Conservation (phyloP, 2,113 vertebrate species). For the Phasianus colchicus region DNA sequence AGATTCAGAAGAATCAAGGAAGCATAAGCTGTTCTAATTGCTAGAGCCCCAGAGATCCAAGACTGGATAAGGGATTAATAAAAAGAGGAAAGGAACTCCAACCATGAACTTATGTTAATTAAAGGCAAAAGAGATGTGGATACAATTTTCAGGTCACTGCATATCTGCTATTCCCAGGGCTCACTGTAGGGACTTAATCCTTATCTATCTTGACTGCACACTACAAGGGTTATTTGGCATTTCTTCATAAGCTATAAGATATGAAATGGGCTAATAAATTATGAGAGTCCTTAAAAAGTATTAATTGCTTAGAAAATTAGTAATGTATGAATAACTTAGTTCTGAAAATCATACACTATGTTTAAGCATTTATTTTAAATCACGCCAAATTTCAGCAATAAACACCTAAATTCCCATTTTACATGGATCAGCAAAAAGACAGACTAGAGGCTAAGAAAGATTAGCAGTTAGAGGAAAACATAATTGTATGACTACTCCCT, state of each 20-base stretch:
- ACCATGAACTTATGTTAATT: slow-evolving; percentile 12
- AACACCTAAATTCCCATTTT: slow-evolving; percentile 5
- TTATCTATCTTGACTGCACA: background rate
- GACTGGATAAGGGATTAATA: background rate
- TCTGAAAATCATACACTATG: background rate
- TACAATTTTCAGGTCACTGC: slow-evolving; percentile 48
- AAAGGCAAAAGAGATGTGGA: background rate
- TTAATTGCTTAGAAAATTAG: slow-evolving; percentile 22
- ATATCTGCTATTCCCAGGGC: slow-evolving; percentile 2
- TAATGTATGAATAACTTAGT: background rate
- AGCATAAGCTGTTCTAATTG: background rate
- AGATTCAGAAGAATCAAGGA: slow-evolving; percentile 5
- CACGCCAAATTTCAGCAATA: background rate
- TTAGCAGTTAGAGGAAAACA: background rate
- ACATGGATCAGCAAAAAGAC: background rate
- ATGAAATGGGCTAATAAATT: background rate
- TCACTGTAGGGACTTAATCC: slow-evolving; percentile 1
- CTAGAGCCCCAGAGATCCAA: background rate
- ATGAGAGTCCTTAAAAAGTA: background rate
- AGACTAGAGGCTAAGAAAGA: background rate
- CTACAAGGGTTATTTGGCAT: slow-evolving; percentile 23
- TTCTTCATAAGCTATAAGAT: background rate
- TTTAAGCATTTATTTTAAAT: slow-evolving; percentile 15
- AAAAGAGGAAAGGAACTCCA: background rate
- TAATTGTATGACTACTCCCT: background rate